Percentiles rank a stretch among this genome's conserved stretches.
Conservation (phyloP, 1,140 invertebrate genomes). For the Drosophila nigrodunni region DNA sequence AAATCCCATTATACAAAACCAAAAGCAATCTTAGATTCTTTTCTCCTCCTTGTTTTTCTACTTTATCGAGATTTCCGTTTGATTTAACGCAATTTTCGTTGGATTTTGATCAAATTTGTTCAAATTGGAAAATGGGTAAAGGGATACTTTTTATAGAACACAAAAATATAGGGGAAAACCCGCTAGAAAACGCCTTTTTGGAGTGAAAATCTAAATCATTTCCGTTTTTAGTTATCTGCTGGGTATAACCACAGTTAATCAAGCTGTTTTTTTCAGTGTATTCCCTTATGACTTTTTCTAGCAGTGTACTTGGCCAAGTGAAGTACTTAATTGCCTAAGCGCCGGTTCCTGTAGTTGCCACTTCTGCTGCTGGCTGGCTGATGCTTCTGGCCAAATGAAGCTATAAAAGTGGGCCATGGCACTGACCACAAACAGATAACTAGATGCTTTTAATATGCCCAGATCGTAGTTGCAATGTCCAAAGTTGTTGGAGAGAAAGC, state of each 20-base stretch:
- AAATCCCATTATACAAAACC: constrained; percentile 4
- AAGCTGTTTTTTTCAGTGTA: too few relatives aligned
- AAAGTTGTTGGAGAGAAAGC: constrained; percentile 68
- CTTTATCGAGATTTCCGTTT: constrained; percentile 13
- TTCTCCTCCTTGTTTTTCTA: neutral
- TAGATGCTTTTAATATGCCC: constrained; percentile 65
- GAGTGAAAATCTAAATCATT: too few relatives aligned
- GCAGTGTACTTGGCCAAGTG: constrained; percentile 11
- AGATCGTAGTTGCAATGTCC: constrained; percentile 62
- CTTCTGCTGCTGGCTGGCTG: constrained; percentile 10
- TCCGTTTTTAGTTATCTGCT: too few relatives aligned
- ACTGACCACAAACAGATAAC: constrained; percentile 66
- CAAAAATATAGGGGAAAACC: neutral
- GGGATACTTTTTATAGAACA: neutral
- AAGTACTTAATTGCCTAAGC: constrained; percentile 39
- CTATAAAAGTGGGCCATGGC: constrained; percentile 74
- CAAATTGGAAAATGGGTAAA: neutral
- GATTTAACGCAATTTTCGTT: constrained; percentile 20
- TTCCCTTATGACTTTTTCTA: constrained; percentile 8
- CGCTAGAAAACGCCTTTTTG: neutral
- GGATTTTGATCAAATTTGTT: constrained; percentile 11
- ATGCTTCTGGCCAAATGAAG: constrained; percentile 63
- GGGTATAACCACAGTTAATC: too few relatives aligned
- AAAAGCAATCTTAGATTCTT: neutral
- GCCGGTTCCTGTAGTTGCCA: constrained; percentile 13